Evolutionary conservation across 2,797 vertebrate genomes (phyloP), one percentile per base, ranked within the genome.

Genomic region (Cryptoblepharus egeriae): DNA sequence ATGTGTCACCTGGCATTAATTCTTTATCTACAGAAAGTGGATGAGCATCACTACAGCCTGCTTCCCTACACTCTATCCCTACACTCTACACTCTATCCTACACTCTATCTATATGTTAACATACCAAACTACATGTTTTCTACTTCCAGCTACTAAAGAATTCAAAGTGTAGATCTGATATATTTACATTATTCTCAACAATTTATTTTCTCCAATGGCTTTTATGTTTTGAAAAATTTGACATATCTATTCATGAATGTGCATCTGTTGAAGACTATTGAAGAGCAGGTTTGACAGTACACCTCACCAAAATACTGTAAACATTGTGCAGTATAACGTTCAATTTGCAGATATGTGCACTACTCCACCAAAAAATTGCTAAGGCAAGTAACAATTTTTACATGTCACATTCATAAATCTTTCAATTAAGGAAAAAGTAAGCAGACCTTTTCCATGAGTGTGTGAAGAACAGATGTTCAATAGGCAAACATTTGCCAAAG

Each of bases 401-500:
- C 45, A 57, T 57, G 71, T 26, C 18, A n/a, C 22, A 24, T 30
- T 57, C 61, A 55, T 57, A 65, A 63, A 58, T n/a, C 26, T 70
- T 70, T 63, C 37, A 37, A 77, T 78, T 35, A 58, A 73, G 39
- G 42, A 7, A 28, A 60, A 73, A 73, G 69, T 5, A 65, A 4
- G 52, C 3, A 58, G 28, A 16, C 45, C 32, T 18, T 72, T 64
- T 77, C 42, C 57, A 42, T 39, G 26, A 55, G 28, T 39, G n/a
- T 65, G 16, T 35, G 15, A 78, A 78, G 69, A 83, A 78, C 60
- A 78, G 75, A 83, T 83, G 49, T 83, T 26, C 22, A 83, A 65
- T 58, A 73, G 35, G 37, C 39, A 83, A 78, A 57, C 68, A 77
- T 83, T 83, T 83, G 60, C 39, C 55, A 82, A 75, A 45, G 80